Percentiles rank a stretch among this genome's conserved stretches.
Evolutionary conservation across 2,888 invertebrate species (phyloP).

Genomic region (Proisotoma minuta): DNA sequence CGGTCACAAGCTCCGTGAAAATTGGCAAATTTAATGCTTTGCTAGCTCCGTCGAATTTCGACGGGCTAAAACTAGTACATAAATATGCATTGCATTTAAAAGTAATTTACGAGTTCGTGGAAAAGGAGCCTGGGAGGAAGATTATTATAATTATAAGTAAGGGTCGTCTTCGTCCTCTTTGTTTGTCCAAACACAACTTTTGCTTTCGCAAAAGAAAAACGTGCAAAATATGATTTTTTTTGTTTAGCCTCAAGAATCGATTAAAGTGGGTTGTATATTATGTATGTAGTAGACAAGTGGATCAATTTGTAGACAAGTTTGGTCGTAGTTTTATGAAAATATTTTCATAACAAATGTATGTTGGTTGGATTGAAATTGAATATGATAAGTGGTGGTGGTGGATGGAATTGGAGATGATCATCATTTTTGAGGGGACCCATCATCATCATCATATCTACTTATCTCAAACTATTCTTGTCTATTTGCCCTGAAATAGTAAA

Average conservation of each 20-base stretch:
- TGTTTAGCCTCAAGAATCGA: not conserved
- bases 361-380: slow-evolving; percentile 9
- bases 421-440: not conserved
- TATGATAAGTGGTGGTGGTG: slow-evolving; percentile 12
- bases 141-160: slow-evolving; percentile 1
- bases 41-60: no score
- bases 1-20: no score
- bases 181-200: not conserved
- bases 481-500: not conserved
- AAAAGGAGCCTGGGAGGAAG: slow-evolving; percentile 22
- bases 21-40: no score
- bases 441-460: no score
- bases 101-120: slow-evolving; percentile 41
- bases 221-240: not conserved
- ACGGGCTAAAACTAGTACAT: no score
- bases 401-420: not conserved
- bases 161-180: not conserved
- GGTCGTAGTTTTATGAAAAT: slow-evolving; percentile 6
- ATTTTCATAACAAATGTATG: slow-evolving; percentile 14
- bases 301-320: slow-evolving; percentile 4
- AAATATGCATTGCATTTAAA: slow-evolving; percentile 32
- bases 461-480: not conserved
- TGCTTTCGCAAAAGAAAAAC: not conserved
- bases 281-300: no score
- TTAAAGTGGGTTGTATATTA: no score